Evolutionary conservation across 2,113 vertebrate species (phyloP).

Genomic region (Phylloscopus trochiloides): DNA sequence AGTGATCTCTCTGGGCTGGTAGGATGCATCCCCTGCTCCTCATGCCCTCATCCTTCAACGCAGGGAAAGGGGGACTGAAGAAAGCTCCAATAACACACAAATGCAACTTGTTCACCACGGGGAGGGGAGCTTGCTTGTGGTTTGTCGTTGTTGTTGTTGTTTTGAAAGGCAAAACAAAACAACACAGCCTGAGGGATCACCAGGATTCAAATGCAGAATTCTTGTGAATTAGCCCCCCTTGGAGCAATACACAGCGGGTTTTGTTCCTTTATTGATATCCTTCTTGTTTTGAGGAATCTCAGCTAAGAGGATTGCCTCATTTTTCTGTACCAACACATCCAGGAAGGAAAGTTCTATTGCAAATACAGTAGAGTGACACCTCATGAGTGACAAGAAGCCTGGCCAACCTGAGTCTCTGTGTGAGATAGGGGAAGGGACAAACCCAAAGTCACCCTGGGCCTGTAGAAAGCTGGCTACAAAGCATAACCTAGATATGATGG

Average conservation of each 20-base stretch:
- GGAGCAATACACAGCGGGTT: background rate
- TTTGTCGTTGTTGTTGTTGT: background rate
- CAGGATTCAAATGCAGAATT: background rate
- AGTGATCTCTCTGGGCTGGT: background rate
- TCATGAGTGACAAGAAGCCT: background rate
- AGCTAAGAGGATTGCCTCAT: background rate
- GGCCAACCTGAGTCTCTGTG: background rate
- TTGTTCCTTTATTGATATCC: background rate
- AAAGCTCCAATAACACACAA: background rate
- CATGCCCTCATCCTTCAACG: background rate
- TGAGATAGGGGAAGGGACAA: background rate
- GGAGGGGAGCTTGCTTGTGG: background rate
- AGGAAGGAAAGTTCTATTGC: background rate
- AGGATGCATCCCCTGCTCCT: background rate
- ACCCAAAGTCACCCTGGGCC: background rate
- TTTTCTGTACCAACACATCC: background rate
- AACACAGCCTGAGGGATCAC: background rate
- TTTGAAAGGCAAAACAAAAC: background rate
- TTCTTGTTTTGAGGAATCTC: background rate
- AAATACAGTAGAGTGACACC: background rate
- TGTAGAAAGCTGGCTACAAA: background rate
- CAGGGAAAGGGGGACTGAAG: background rate
- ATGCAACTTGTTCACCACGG: background rate
- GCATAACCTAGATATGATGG: background rate
- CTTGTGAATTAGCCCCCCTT: background rate